phyloP scores from a whole-genome alignment of 2,888 invertebrate genomes.

The Smittia sp. region DNA sequence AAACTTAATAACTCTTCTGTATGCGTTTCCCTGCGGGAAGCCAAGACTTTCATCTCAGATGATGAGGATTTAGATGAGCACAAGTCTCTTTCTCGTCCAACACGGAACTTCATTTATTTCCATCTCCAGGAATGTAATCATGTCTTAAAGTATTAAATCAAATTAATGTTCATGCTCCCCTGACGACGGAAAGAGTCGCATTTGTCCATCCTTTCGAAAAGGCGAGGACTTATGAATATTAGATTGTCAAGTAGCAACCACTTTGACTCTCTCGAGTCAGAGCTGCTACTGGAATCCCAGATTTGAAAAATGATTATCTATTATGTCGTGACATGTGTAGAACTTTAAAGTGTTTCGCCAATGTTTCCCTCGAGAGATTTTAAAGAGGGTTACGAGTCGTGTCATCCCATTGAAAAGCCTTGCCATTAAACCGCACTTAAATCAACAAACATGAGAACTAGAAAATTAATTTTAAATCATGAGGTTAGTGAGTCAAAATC shows the following conservation, averaged over 20 bases:
- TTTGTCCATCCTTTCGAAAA: not conserved
- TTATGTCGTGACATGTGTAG: not conserved
- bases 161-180: not conserved
- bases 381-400: too few species aligned
- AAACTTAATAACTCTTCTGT: too few species aligned
- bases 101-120: too few species aligned
- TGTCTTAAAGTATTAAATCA: conserved; percentile 38
- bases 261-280: not conserved
- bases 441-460: too few species aligned
- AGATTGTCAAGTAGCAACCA: too few species aligned
- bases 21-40: too few species aligned
- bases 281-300: not conserved
- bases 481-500: not conserved
- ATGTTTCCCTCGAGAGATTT: not conserved
- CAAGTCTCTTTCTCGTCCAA: too few species aligned
- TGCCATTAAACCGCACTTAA: too few species aligned
- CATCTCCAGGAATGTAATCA: conserved; percentile 26
- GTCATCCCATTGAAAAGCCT: too few species aligned
- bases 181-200: not conserved
- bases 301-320: not conserved
- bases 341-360: not conserved
- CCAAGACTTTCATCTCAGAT: too few species aligned
- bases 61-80: too few species aligned
- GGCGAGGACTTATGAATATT: not conserved
- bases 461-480: conserved; percentile 8